Evolutionary conservation across 1,140 invertebrate species (phyloP), one percentile per base, ranked within the genome.

Genomic region (Drosophila carrolli): DNA sequence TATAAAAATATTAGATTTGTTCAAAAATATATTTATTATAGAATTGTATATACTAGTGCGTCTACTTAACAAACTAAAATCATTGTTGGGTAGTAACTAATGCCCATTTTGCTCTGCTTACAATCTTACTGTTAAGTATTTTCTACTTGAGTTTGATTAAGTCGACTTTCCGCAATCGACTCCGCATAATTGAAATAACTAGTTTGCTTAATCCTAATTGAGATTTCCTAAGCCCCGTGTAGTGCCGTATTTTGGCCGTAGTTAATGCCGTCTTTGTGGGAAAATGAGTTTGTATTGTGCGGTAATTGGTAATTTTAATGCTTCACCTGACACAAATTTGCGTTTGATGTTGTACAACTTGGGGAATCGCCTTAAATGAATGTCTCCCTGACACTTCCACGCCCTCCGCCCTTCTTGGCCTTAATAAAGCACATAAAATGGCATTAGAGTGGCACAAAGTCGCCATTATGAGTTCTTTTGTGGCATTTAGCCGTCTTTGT

Each of bases 381-480:
- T 50, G 43, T 62, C 70, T 54, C 47, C 38, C 19, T 23, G 29
- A 23, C 51, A 11, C 19, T 29, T 32, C 43, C 37, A 32, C 53
- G 16, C 11, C 23, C 48, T 13, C 43, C 7, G 8, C 48, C 10
- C 11, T 38, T 51, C 61, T 56, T 55, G 78, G 62, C 47, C 75
- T 68, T 88, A 88, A 86, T 88, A 88, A 88, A 86, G 79, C 82
- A 79, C 75, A 86, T 82, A 88, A 86, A 79, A 68, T 77, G 80
- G 78, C 79, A 88, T 88, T 82, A 88, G 82, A 65, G 82, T 88
- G 75, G 59, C 73, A 84, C 84, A 88, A 88, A 83, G 75, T 89
- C 76, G 72, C 75, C 76, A 88, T 88, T 88, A 88, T 89, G 84
- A 84, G 84, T 88, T 88, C 85, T 88, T 88, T 90, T 88, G 83